Evolutionary conservation across 1,140 invertebrate species (phyloP), one percentile per base, ranked within the genome.

Genomic region (Ditylenchus dipsaci): DNA sequence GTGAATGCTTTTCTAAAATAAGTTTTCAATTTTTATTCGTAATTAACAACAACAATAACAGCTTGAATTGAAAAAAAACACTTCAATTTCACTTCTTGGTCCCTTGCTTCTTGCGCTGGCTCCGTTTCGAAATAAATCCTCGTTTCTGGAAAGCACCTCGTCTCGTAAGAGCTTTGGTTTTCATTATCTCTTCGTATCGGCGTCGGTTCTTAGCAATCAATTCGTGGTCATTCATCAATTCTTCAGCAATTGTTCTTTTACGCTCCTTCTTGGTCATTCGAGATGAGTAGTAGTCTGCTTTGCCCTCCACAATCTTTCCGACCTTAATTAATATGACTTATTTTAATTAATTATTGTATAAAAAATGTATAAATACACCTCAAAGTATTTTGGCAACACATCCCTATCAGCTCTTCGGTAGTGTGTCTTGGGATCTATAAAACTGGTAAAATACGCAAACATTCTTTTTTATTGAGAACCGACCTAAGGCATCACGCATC

Each of bases 371-470:
- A 21, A 33, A 33, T 38, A 87, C 76, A 87, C 83, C 85, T 87
- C 70, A 29, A 96, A 95, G 82, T 91, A 94, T 86, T 95, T 95
- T 0, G 92, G 92, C 33, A 92, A 78, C 0, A 87, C 88, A 85
- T 91, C 89, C 43, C 90, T 86, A 82, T 93, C 91, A 83, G 91
- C 93, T 73, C 91, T 90, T 83, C 95, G 95, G 84, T 95, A 96
- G 80, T 95, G 95, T 63, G 88, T 88, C 84, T 94, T 95, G 0
- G 91, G 90, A 86, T 97, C 49, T 53, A 26, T 7, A 53, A 19
- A 53, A 21, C 15, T 53, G 8, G 49, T 8, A 7, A 53, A 3
- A 53, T 53, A 53, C 23, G 3, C 23, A 8, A 53, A 53, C 3
- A 38, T 11, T 38, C 33, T 5, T 5, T 38, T 11, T 38, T 11